Percentiles rank a stretch among this genome's conserved stretches.
Evolutionary conservation across 2,888 invertebrate species (phyloP).

Genomic region (Lydus trimaculatus): DNA sequence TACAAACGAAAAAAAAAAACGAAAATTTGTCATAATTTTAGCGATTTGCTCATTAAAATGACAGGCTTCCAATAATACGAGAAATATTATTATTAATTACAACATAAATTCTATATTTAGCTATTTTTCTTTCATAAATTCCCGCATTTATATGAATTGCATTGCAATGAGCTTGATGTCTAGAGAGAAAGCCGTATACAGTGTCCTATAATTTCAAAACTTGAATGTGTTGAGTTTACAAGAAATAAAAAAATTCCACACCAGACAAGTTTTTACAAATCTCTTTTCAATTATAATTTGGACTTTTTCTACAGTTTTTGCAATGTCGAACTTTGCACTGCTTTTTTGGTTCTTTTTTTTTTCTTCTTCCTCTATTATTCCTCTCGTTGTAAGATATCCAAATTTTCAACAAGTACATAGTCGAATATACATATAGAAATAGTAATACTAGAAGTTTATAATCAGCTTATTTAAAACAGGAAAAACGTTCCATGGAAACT

Average conservation of each 20-base stretch:
- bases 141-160: not conserved
- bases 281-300: slow-evolving; percentile 2
- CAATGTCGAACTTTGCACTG: not conserved
- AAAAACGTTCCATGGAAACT: not conserved
- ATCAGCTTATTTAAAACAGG: not conserved
- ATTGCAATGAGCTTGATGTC: not conserved
- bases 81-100: not conserved
- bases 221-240: not conserved
- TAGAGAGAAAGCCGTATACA: not conserved
- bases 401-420: not conserved
- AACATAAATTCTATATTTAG: not conserved
- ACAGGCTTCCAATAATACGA: not conserved
- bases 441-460: not conserved
- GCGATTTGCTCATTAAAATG: not conserved
- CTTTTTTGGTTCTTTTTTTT: not conserved
- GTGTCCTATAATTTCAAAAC: not conserved
- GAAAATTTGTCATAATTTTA: not conserved
- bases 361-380: not conserved
- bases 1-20: too few species aligned
- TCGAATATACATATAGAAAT: not conserved
- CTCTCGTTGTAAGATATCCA: not conserved
- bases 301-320: not conserved
- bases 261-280: slow-evolving; percentile 4
- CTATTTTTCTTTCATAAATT: not conserved
- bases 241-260: not conserved